Evolutionary conservation across 2,888 invertebrate species (phyloP), one percentile per base, ranked within the genome.

Genomic region (Caenorhabditis virilis): DNA sequence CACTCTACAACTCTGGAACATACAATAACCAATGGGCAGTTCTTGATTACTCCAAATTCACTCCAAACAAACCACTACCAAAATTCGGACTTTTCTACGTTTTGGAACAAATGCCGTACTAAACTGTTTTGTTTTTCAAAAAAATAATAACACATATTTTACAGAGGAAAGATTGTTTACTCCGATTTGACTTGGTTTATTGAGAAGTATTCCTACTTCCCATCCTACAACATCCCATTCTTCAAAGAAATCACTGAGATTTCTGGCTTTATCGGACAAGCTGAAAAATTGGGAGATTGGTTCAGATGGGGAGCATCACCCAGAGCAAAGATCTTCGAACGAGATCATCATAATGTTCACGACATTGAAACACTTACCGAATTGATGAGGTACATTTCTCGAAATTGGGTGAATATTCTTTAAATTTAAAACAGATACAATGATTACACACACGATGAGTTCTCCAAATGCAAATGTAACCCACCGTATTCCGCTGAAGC

Each of bases 11-110:
- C 85, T 90, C 91, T 30, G 90, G 90, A 16, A 91, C 91, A 41
- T 87, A 91, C 60, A 90, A 90, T 83, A 91, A 91, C 81, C 92
- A 93, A 83, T 94, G 93, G 93, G 69, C 92, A 75, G 87, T 90
- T 5, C 87, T 91, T 0, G 90, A 92, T 83, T 89, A 89, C 79
- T 88, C 88, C 48, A 86, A 87, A 75, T 90, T 90, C 83, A 84
- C 77, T 38, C 87, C 88, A 1, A 84, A 84, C 4, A 77, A 77
- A 53, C 76, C 81, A n/a, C 70, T 84, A 33, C 76, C 76, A 1
- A 74, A 80, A 3, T 71, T 67, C 41, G 82, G 88, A 4, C 83
- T 89, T 27, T 85, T 90, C 9, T 90, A 89, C 87, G 87, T 93
- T 38, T 85, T 91, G 2, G 93, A 94, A 83, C 93, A 93, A 73